Percentiles rank a stretch among this genome's conserved stretches.
These are phyloP conservation scores for Synchiropus splendidus DNA, from an alignment of 2,113 vertebrate species.

Conservation along the genomic window DNA sequence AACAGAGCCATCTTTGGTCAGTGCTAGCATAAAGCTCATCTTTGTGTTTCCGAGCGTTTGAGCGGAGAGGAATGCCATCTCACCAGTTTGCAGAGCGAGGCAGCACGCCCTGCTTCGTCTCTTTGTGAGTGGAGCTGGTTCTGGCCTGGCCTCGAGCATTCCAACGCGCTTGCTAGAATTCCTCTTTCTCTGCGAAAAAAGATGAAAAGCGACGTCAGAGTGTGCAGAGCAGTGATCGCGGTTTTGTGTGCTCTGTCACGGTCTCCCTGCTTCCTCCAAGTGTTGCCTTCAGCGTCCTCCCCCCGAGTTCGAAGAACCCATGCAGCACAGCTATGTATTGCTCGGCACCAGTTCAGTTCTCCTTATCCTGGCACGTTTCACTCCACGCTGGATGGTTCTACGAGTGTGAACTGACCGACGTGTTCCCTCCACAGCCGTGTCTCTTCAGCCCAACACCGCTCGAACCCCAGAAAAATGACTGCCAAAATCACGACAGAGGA, in stretches of 20 bases:
- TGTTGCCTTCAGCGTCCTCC: no score
- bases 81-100: conserved; percentile 36
- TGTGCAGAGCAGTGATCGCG: no score
- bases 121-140: conserved; percentile 32
- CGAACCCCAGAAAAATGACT: conserved; percentile 75
- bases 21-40: conserved; percentile 7
- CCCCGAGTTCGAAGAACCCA: no score
- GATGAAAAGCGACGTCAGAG: no score
- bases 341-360: no score
- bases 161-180: conserved; percentile 36
- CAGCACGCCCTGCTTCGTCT: conserved; percentile 26
- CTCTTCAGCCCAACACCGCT: conserved; percentile 44
- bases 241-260: no score
- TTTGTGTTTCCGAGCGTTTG: conserved; percentile 37
- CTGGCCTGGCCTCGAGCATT: conserved; percentile 42
- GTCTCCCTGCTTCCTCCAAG: no score
- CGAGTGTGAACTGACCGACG: no score
- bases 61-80: conserved; percentile 48
- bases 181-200: conserved; percentile 30
- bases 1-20: conserved; percentile 11
- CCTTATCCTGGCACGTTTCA: no score
- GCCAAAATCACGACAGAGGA: conserved; percentile 90
- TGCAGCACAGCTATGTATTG: no score
- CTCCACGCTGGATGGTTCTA: no score
- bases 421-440: conserved; percentile 28